phyloP scores from a whole-genome alignment of 2,797 vertebrate species.

The Pogoniulus pusillus region DNA sequence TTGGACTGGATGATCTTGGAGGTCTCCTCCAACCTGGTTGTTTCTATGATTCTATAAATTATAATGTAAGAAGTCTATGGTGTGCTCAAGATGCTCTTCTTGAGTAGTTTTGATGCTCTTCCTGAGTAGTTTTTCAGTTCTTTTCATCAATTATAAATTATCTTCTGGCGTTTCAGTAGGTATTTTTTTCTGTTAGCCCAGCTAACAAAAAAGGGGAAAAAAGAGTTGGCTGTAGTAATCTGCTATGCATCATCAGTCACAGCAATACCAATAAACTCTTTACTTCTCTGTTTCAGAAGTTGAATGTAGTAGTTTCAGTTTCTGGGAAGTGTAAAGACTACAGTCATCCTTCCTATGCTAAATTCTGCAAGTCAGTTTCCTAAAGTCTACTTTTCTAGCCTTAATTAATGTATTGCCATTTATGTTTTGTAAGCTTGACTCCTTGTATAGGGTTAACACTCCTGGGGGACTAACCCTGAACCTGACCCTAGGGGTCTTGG shows the following conservation, averaged over 20 bases:
- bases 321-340: not conserved
- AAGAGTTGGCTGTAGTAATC: not conserved
- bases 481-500: too few species aligned
- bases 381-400: not conserved
- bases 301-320: not conserved
- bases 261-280: not conserved
- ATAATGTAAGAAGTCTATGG: not conserved
- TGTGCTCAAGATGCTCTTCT: not conserved
- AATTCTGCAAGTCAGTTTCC: not conserved
- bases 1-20: too few species aligned
- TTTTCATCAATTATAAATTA: conserved; percentile 25
- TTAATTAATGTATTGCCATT: not conserved
- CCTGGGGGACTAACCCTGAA: too few species aligned
- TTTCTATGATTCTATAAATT: too few species aligned
- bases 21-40: too few species aligned
- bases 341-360: not conserved
- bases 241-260: not conserved
- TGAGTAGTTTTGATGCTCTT: not conserved
- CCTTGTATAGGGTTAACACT: too few species aligned
- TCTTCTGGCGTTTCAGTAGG: not conserved
- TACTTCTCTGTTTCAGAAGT: not conserved
- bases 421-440: not conserved
- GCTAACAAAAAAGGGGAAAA: not conserved
- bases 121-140: not conserved
- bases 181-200: not conserved